These are phyloP conservation scores for Drosophila pandora DNA, from an alignment of 1,140 invertebrate genomes.

Conservation along the genomic window DNA sequence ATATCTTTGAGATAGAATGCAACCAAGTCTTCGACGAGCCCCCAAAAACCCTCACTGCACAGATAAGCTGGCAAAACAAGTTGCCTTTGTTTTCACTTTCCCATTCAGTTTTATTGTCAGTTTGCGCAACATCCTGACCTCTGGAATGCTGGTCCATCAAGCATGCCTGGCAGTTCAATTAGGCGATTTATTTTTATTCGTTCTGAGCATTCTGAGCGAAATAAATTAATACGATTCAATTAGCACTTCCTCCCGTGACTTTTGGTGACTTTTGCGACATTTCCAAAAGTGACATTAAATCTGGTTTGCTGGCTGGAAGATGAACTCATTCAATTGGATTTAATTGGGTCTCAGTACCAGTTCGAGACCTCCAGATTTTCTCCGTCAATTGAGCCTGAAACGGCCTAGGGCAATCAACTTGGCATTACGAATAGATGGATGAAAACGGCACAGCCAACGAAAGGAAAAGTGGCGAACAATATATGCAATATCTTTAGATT, in stretches of 20 bases:
- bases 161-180: conserved; percentile 29
- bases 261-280: conserved; percentile 23
- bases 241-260: conserved; percentile 55
- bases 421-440: conserved; percentile 4
- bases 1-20: conserved; percentile 5
- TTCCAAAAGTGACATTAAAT: conserved; percentile 29
- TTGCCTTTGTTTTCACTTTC: conserved; percentile 39
- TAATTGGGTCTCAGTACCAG: conserved; percentile 37
- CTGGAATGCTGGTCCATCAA: conserved; percentile 32
- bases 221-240: conserved; percentile 69
- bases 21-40: conserved; percentile 29
- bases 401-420: conserved; percentile 47
- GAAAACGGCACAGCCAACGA: conserved; percentile 7
- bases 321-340: conserved; percentile 54
- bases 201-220: conserved; percentile 26
- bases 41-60: conserved; percentile 18
- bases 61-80: conserved; percentile 36
- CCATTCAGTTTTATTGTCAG: conserved; percentile 31
- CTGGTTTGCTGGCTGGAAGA: conserved; percentile 22
- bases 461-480: conserved; percentile 21
- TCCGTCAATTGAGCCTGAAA: conserved; percentile 42
- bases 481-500: not conserved
- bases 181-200: conserved; percentile 16
- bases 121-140: conserved; percentile 34
- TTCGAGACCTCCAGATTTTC: not conserved